Percentiles rank a stretch among this genome's conserved stretches.
Conservation (phyloP, 2,888 invertebrate genomes). For the Julus scanicus region DNA sequence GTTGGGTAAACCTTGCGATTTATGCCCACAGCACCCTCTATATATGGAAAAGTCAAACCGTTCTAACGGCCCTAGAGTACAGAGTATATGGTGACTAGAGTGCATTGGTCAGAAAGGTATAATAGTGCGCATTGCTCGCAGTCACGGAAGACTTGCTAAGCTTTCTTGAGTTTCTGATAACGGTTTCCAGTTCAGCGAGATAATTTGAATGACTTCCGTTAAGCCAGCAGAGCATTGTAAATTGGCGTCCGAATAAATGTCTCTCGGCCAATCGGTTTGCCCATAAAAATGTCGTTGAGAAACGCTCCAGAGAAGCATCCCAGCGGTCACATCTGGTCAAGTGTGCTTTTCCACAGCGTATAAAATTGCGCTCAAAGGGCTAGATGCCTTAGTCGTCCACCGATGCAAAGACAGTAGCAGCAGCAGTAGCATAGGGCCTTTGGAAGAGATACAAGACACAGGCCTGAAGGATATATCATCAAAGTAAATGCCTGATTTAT, state of each 20-base stretch:
- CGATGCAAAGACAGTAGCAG: too few species aligned
- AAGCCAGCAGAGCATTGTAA: neutral
- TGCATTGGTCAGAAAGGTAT: too few species aligned
- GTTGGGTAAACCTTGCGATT: too few species aligned
- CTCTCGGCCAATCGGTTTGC: neutral
- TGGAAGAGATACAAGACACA: neutral
- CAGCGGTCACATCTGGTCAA: conserved; percentile 28
- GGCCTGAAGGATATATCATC: neutral
- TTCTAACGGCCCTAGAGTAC: neutral
- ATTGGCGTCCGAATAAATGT: neutral
- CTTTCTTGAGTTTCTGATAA: conserved; percentile 15
- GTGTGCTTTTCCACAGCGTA: neutral
- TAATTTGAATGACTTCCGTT: conserved; percentile 27
- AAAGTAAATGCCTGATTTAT: neutral
- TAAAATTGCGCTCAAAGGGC: too few species aligned
- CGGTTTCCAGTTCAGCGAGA: conserved; percentile 6
- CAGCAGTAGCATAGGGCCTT: too few species aligned
- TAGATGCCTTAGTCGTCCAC: too few species aligned
- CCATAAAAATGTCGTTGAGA: neutral
- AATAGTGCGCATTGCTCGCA: neutral
- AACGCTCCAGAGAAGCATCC: neutral
- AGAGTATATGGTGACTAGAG: neutral
- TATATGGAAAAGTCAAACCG: too few species aligned
- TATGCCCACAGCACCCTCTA: too few species aligned
- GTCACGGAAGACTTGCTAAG: neutral